Evolutionary conservation across 2,888 invertebrate species (phyloP).

Genomic region (Orgyia antiqua): DNA sequence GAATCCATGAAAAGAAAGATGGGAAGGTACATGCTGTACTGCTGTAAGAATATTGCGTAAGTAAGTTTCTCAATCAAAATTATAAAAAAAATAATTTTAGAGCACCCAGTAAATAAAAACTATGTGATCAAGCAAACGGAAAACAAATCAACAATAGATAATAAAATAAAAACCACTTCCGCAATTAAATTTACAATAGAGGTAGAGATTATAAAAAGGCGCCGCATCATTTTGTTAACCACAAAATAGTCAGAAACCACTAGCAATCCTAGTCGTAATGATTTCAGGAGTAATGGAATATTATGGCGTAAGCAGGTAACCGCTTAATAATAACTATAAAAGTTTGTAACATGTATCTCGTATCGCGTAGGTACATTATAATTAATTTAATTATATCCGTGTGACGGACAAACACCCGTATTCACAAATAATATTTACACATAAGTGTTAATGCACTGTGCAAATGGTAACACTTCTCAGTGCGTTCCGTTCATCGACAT

Average conservation of each 20-base stretch:
- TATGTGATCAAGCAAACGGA: conserved; percentile 2
- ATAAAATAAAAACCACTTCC: conserved; percentile 26
- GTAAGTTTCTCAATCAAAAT: no score
- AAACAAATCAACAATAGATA: conserved; percentile 12
- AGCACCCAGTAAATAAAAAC: conserved; percentile 3
- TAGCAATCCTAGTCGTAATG: conserved; percentile 6
- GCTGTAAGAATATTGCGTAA: no score
- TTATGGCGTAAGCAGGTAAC: neutral
- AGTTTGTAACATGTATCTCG: no score
- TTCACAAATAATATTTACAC: no score
- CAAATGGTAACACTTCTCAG: no score
- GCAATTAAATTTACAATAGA: conserved; percentile 25
- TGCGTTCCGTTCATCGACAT: no score
- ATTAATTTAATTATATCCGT: no score
- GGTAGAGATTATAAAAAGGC: conserved; percentile 24
- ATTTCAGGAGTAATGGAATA: conserved; percentile 3
- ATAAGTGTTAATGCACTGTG: no score
- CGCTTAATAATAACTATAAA: conserved; percentile 1
- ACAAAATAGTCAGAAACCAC: conserved; percentile 14
- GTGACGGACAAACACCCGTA: no score
- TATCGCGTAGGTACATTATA: no score
- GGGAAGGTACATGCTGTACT: no score
- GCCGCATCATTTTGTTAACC: conserved; percentile 20
- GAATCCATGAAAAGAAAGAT: no score
- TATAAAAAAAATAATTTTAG: neutral